Evolutionary conservation across 2,888 invertebrate species (phyloP).

Genomic region (Augochlorella aurata): DNA sequence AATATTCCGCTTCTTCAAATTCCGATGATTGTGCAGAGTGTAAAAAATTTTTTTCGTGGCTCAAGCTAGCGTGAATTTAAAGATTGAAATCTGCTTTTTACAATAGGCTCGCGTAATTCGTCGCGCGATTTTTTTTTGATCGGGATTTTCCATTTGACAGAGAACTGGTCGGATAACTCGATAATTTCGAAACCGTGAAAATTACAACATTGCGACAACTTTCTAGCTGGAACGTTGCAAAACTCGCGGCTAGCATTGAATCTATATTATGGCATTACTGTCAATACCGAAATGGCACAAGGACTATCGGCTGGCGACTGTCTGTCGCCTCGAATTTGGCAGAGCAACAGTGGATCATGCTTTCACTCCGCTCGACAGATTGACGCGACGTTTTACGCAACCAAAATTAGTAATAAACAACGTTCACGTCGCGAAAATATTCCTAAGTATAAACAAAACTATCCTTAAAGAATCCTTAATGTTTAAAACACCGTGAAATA

Average conservation of each 20-base stretch:
- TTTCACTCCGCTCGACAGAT: background rate
- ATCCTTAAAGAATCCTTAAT: background rate
- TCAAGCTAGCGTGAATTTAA: too few relatives aligned
- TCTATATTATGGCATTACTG: background rate
- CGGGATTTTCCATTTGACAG: background rate
- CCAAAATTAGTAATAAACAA: background rate
- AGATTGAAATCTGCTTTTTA: too few relatives aligned
- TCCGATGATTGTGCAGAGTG: too few relatives aligned
- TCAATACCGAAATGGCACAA: constrained; percentile 8
- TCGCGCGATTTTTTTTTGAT: background rate
- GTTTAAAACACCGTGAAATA: background rate
- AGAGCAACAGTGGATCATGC: background rate
- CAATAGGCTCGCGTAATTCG: too few relatives aligned
- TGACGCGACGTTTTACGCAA: background rate
- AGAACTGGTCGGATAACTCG: background rate
- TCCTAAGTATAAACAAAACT: background rate
- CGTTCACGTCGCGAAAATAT: background rate
- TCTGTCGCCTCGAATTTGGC: background rate
- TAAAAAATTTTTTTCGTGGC: too few relatives aligned
- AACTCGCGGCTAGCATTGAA: background rate
- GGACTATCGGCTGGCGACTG: background rate
- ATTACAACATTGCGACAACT: background rate
- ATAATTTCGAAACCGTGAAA: background rate
- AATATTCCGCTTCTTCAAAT: too few relatives aligned
- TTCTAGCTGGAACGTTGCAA: background rate